Evolutionary conservation across 2,888 invertebrate species (phyloP).

Genomic region (Sympetrum striolatum): DNA sequence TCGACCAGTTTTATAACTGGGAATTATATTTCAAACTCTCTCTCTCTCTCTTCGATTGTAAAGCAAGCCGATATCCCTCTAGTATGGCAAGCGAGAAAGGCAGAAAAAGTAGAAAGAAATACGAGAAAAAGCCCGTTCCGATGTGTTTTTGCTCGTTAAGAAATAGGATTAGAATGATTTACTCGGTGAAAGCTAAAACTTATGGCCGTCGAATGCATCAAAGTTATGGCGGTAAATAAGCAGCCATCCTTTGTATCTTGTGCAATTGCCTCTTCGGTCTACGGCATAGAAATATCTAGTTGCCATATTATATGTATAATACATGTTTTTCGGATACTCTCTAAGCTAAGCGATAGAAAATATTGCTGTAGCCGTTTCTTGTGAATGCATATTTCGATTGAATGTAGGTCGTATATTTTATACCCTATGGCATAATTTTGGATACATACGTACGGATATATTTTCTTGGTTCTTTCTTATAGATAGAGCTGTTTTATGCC

Average conservation of each 20-base stretch:
- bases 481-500: too few relatives aligned
- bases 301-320: too few relatives aligned
- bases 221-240: not conserved
- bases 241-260: not conserved
- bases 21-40: not conserved
- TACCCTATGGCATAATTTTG: too few relatives aligned
- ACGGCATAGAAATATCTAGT: too few relatives aligned
- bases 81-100: not conserved
- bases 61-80: not conserved
- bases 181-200: not conserved
- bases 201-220: not conserved
- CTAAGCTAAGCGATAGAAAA: too few relatives aligned
- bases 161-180: not conserved
- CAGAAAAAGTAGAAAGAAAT: not conserved
- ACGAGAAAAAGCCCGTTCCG: not conserved
- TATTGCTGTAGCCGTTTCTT: too few relatives aligned
- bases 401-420: too few relatives aligned
- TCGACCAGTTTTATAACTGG: not conserved
- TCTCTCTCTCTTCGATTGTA: slow-evolving; percentile 8
- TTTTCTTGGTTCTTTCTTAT: too few relatives aligned
- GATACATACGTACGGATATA: too few relatives aligned
- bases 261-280: too few relatives aligned
- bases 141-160: not conserved
- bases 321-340: too few relatives aligned
- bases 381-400: too few relatives aligned